Evolutionary conservation across 2,888 invertebrate genomes (phyloP).

Genomic region (Perizoma affinitatum): DNA sequence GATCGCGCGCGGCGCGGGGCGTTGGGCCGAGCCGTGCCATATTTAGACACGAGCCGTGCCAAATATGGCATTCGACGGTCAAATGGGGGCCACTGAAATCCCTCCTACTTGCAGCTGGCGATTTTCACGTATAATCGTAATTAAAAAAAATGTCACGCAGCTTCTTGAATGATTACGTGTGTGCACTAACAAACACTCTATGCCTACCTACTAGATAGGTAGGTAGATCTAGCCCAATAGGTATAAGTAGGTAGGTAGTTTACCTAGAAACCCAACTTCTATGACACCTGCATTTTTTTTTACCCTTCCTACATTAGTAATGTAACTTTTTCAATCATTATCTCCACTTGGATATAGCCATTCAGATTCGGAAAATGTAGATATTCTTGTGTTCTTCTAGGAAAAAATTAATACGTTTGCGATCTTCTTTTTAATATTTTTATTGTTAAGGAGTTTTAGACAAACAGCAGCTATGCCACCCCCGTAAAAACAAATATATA

Average conservation of each 20-base stretch:
- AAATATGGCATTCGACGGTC: slow-evolving; percentile 91
- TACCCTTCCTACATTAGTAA: too few species aligned
- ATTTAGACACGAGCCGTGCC: slow-evolving; percentile 92
- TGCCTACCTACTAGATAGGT: slow-evolving; percentile 35
- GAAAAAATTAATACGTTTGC: too few species aligned
- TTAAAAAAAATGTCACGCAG: slow-evolving; percentile 82
- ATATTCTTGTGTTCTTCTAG: too few species aligned
- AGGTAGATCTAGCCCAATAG: slow-evolving; percentile 18
- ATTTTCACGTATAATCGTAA: slow-evolving; percentile 80
- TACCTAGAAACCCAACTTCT: too few species aligned
- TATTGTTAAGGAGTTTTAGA: too few species aligned
- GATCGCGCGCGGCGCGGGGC: slow-evolving; percentile 54
- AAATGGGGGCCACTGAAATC: slow-evolving; percentile 92
- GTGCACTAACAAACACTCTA: slow-evolving; percentile 36
- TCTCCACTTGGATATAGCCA: too few species aligned
- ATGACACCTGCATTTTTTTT: too few species aligned
- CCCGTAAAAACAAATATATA: too few species aligned
- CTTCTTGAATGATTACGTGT: slow-evolving; percentile 53
- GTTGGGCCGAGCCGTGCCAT: slow-evolving; percentile 90
- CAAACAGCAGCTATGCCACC: too few species aligned
- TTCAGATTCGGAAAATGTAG: too few species aligned
- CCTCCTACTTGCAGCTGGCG: slow-evolving; percentile 86
- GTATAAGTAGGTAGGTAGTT: slow-evolving; percentile 5
- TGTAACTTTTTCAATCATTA: too few species aligned
- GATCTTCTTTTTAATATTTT: too few species aligned